phyloP scores from a whole-genome alignment of 2,888 invertebrate genomes.

The Thyatira batis region DNA sequence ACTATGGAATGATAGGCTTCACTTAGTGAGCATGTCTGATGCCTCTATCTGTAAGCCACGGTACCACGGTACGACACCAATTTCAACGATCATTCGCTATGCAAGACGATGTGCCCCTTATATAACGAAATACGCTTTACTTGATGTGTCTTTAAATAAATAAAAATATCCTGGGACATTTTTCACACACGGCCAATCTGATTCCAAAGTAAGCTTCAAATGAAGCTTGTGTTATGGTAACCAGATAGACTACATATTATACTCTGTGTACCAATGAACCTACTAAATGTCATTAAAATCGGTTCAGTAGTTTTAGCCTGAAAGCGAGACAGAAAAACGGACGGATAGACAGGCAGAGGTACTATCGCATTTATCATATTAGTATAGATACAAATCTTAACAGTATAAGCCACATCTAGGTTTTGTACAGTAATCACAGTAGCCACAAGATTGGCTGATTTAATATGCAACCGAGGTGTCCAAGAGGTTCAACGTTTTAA shows the following conservation, averaged over 20 bases:
- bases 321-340: no score
- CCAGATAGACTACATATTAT: no score
- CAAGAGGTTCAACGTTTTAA: slow-evolving; percentile 71
- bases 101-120: slow-evolving; percentile 47
- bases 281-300: not conserved
- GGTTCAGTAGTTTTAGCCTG: not conserved
- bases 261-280: no score
- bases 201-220: no score
- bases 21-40: slow-evolving; percentile 17
- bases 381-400: not conserved
- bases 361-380: no score
- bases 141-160: slow-evolving; percentile 26
- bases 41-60: slow-evolving; percentile 23
- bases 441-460: slow-evolving; percentile 59
- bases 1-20: slow-evolving; percentile 1
- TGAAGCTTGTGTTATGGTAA: no score
- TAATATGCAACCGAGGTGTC: slow-evolving; percentile 76
- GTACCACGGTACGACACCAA: slow-evolving; percentile 41
- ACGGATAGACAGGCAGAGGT: no score
- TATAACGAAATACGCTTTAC: slow-evolving; percentile 13
- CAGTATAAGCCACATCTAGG: slow-evolving; percentile 33
- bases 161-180: no score
- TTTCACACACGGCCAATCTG: no score
- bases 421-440: slow-evolving; percentile 16
- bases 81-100: slow-evolving; percentile 60